phyloP scores from a whole-genome alignment of 2,888 invertebrate species.

The Scaeva pyrastri region DNA sequence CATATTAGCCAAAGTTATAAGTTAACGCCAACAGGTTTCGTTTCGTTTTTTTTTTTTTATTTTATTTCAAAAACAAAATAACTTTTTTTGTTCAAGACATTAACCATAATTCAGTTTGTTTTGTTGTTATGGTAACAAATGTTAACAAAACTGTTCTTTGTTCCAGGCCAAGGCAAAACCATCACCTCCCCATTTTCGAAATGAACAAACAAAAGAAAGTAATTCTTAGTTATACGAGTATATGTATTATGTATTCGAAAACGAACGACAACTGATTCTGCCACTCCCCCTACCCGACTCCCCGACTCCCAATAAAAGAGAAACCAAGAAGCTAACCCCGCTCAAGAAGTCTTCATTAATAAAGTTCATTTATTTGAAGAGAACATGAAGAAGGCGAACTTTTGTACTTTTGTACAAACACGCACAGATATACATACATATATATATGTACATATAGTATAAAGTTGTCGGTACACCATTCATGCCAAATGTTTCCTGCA shows the following conservation, averaged over 20 bases:
- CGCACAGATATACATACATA: background rate
- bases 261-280: background rate
- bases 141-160: constrained; percentile 28
- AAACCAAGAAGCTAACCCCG: constrained; percentile 34
- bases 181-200: background rate
- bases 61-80: too few relatives aligned
- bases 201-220: constrained; percentile 12
- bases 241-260: too few relatives aligned
- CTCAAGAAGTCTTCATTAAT: constrained; percentile 51
- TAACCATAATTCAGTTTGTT: constrained; percentile 33
- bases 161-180: background rate
- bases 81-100: constrained; percentile 30
- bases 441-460: background rate
- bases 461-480: background rate
- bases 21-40: background rate
- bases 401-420: constrained; percentile 5
- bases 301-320: too few relatives aligned
- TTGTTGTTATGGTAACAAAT: constrained; percentile 35
- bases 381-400: constrained; percentile 10
- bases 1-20: constrained; percentile 33
- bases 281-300: background rate
- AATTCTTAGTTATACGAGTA: constrained; percentile 5
- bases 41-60: constrained; percentile 3
- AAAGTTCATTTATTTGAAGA: constrained; percentile 53
- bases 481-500: constrained; percentile 8